Evolutionary conservation across 2,797 vertebrate genomes (phyloP).

Genomic region (Dicrostonyx torquatus): DNA sequence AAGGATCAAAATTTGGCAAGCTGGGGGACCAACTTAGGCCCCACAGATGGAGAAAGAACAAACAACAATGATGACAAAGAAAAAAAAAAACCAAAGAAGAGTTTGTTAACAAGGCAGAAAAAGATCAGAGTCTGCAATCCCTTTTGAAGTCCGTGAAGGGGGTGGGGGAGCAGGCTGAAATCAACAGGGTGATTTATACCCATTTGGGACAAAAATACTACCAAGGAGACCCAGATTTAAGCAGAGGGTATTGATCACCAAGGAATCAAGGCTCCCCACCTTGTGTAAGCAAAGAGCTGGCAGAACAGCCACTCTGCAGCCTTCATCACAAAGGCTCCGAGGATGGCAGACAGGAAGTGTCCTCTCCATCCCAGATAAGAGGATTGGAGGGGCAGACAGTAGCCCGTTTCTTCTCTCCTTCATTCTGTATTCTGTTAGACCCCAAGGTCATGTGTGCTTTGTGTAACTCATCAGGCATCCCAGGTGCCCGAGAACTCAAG

Average conservation of each 20-base stretch:
- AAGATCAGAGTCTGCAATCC: slow-evolving; percentile 45
- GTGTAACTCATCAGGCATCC: neutral
- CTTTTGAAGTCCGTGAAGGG: neutral
- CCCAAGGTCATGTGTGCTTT: neutral
- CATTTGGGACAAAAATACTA: slow-evolving; percentile 11
- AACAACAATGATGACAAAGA: neutral
- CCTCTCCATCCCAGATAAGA: neutral
- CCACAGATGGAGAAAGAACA: slow-evolving; percentile 49
- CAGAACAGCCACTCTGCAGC: neutral
- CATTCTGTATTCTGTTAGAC: neutral
- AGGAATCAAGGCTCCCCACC: neutral
- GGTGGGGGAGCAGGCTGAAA: neutral
- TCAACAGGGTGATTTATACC: neutral
- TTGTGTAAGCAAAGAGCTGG: neutral
- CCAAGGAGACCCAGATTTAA: neutral
- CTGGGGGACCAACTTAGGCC: slow-evolving; percentile 50
- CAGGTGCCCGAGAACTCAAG: neutral
- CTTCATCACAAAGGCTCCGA: neutral
- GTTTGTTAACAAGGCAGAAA: slow-evolving; percentile 23
- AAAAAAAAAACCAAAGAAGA: neutral
- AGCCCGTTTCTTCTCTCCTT: slow-evolving; percentile 11
- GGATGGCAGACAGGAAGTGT: neutral
- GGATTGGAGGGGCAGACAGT: neutral
- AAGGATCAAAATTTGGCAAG: slow-evolving; percentile 70
- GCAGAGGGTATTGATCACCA: neutral